Evolutionary conservation across 2,888 invertebrate species (phyloP), one percentile per base, ranked within the genome.

Genomic region (Ormia ochracea): DNA sequence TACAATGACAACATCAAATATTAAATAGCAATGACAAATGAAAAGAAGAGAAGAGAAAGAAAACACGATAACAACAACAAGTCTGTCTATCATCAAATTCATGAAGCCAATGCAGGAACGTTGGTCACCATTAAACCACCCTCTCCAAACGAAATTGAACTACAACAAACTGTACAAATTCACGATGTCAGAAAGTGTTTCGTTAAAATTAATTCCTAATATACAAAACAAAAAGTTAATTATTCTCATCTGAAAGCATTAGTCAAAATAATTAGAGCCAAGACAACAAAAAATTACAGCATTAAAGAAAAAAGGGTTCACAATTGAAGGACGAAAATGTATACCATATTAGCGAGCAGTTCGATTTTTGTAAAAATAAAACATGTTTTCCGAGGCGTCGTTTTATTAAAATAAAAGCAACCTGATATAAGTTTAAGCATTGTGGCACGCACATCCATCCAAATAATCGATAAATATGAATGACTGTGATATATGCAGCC

Each of bases 181-280:
- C 7, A 28, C 6, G 48, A 66, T 1, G 50, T 45, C 41, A 58
- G 58, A 63, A 61, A 76, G 63, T 76, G 69, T 76, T 76, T 43
- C 61, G 33, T 76, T 45, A 45, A 76, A 69, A 63, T 56, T 63
- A 69, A 69, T 76, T 69, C 17, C 36, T 61, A 28, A 56, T 48
- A 73, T 65, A 56, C 54, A 73, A 48, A 48, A 36, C 74, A 68
- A 80, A 75, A 80, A 80, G 80, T 76, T 80, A 80, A 80, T 76
- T 76, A 80, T 72, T 66, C 75, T 80, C 75, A 80, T 80, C 80
- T 66, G 52, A 80, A 61, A 72, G 66, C 75, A 80, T 72, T 80
- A 80, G 72, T 72, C 33, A 68, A 72, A 76, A 76, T 72, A 80
- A 80, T 80, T 80, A 80, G 75, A 75, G 63, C 54, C 28, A 45